phyloP scores from a whole-genome alignment of 2,113 vertebrate genomes.

The Tetrax tetrax region DNA sequence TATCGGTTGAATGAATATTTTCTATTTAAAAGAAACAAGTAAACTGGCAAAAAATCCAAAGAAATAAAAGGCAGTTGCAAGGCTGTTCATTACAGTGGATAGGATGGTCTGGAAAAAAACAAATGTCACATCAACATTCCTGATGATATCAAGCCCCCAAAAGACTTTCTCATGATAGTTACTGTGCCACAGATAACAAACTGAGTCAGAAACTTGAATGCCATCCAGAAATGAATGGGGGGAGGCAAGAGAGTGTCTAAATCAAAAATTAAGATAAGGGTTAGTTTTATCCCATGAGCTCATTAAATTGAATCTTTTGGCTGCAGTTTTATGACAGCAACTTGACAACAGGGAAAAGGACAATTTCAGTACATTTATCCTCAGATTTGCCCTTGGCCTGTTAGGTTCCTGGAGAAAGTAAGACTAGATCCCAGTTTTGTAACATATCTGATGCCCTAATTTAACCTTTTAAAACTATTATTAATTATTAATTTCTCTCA shows the following conservation, averaged over 20 bases:
- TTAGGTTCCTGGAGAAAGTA: not conserved
- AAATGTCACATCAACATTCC: not conserved
- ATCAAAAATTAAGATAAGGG: conserved; percentile 20
- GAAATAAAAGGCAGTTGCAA: not conserved
- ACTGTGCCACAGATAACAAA: conserved; percentile 18
- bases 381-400: not conserved
- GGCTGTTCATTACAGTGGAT: not conserved
- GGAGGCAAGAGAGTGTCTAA: not conserved
- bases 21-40: not conserved
- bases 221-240: conserved; percentile 2
- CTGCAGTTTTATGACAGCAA: not conserved
- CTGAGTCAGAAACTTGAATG: conserved; percentile 40
- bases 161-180: not conserved
- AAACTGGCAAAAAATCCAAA: not conserved
- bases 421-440: not conserved
- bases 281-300: conserved; percentile 42
- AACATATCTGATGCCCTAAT: not conserved
- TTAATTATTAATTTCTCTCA: not conserved
- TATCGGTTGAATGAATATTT: not conserved
- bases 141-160: not conserved
- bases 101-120: not conserved
- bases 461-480: not conserved
- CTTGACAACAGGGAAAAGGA: not conserved
- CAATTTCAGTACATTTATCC: not conserved
- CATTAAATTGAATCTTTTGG: conserved; percentile 19